Conservation (phyloP, 2,888 invertebrate genomes). For the Miltochrista miniata region DNA sequence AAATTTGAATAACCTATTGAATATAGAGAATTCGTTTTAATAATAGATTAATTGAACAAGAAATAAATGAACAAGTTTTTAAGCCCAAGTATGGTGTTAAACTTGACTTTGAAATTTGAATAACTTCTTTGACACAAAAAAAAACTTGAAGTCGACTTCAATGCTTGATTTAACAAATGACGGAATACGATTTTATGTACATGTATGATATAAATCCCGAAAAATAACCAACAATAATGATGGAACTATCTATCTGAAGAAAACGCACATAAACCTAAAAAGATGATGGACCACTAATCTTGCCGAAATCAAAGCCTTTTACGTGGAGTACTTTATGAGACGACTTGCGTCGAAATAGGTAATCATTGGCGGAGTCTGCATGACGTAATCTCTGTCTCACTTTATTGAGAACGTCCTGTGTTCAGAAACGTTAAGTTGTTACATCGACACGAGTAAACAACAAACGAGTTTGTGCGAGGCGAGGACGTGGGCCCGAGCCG, state of each 20-base stretch:
- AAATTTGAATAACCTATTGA: neutral
- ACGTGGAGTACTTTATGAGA: no score
- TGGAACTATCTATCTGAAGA: no score
- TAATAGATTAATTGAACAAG: no score
- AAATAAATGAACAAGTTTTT: conserved; percentile 3
- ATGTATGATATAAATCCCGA: no score
- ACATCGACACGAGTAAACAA: conserved; percentile 75
- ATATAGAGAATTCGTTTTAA: neutral
- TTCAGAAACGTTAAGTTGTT: conserved; percentile 69
- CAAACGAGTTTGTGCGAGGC: conserved; percentile 76
- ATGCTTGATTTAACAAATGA: no score
- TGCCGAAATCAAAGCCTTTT: no score
- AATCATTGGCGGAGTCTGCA: conserved; percentile 15
- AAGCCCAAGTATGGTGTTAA: no score
- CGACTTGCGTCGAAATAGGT: conserved; percentile 2
- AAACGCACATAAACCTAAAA: neutral
- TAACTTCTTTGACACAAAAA: no score
- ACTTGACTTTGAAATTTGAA: no score
- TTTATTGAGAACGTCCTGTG: conserved; percentile 64
- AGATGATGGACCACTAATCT: conserved; percentile 8
- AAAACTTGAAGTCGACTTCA: no score
- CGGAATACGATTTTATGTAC: no score
- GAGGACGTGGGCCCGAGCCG: conserved; percentile 75
- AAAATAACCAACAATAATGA: no score
- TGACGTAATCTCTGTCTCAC: conserved; percentile 65